Conservation (phyloP, 2,888 invertebrate genomes). For the Amphipoea lucens region DNA sequence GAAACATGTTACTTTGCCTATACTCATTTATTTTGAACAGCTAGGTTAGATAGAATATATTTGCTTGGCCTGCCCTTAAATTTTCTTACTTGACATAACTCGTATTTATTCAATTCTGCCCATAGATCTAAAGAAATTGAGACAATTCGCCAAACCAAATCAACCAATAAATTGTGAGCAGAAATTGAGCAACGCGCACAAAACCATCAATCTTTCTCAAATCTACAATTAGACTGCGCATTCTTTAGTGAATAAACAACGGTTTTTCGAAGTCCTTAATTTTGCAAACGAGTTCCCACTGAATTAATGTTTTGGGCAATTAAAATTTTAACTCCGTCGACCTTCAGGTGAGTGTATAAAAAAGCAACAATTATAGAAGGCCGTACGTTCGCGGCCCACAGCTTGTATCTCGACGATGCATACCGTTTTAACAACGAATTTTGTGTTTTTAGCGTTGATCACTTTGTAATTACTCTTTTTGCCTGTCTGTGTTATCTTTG, state of each 20-base stretch:
- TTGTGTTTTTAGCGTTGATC: constrained; percentile 53
- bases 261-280: constrained; percentile 61
- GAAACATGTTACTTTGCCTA: not conserved
- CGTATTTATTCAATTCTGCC: not conserved
- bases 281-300: constrained; percentile 64
- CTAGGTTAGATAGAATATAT: not conserved
- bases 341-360: constrained; percentile 68
- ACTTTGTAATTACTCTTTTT: constrained; percentile 60
- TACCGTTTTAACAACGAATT: constrained; percentile 54
- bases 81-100: not conserved
- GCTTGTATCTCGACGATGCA: constrained; percentile 46
- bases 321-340: constrained; percentile 69
- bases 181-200: constrained; percentile 12
- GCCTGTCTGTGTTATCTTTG: constrained; percentile 49
- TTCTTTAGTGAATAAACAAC: constrained; percentile 63
- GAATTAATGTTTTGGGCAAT: constrained; percentile 68
- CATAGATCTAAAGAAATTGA: not conserved
- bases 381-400: constrained; percentile 46
- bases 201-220: constrained; percentile 40
- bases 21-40: not conserved
- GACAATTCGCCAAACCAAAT: constrained; percentile 7
- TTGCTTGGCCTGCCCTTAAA: not conserved
- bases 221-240: constrained; percentile 51
- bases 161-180: not conserved
- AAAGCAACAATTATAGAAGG: constrained; percentile 69